Percentiles rank a stretch among this genome's conserved stretches.
These are phyloP conservation scores for Cephus rjabovi DNA, from an alignment of 2,888 invertebrate genomes.

Conservation along the genomic window DNA sequence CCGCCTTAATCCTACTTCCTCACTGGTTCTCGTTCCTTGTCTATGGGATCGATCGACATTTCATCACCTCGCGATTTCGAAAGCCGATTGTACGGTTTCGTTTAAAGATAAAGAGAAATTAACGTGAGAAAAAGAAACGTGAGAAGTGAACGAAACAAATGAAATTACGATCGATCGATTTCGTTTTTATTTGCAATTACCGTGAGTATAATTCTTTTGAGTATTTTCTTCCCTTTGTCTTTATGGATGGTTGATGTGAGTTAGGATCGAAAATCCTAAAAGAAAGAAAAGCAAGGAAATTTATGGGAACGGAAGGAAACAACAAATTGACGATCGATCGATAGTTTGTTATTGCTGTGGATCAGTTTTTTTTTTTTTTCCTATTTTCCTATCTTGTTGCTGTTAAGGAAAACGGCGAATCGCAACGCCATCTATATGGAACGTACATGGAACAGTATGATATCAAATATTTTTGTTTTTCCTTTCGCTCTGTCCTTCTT, in stretches of 20 bases:
- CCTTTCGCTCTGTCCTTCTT: constrained; percentile 43
- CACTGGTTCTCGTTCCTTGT: neutral
- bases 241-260: neutral
- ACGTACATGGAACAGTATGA: neutral
- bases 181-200: neutral
- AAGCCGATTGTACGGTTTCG: neutral
- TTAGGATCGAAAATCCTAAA: neutral
- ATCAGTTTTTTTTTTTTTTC: neutral
- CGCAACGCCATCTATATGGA: no score
- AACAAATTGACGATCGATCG: neutral
- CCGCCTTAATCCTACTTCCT: neutral
- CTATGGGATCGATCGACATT: neutral
- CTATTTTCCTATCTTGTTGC: neutral
- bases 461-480: constrained; percentile 41
- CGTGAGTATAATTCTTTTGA: neutral
- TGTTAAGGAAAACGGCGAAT: no score
- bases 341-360: neutral
- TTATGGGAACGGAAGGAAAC: neutral
- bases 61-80: neutral
- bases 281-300: neutral
- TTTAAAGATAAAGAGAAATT: neutral
- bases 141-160: neutral
- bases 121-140: neutral
- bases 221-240: neutral
- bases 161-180: neutral